Percentiles rank a stretch among this genome's conserved stretches.
Evolutionary conservation across 2,888 invertebrate species (phyloP).

Genomic region (Eilema depressum): DNA sequence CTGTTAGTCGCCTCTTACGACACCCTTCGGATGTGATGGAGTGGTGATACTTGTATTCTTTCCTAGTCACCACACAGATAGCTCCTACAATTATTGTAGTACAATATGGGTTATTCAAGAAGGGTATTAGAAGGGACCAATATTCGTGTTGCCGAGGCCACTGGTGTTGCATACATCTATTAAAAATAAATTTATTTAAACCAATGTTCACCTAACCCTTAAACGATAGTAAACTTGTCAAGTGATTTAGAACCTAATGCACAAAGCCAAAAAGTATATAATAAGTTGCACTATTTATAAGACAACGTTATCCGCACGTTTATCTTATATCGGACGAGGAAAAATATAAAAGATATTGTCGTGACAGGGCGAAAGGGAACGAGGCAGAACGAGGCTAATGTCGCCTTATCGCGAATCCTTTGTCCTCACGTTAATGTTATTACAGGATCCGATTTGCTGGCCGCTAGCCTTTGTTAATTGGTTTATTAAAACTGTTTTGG

Average conservation of each 20-base stretch:
- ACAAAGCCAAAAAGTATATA: not conserved
- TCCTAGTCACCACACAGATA: too few species aligned
- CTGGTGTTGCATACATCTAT: too few species aligned
- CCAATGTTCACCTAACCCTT: not conserved
- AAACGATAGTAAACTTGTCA: not conserved
- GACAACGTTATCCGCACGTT: constrained; percentile 20
- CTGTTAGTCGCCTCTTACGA: too few species aligned
- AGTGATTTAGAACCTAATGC: not conserved
- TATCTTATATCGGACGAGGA: constrained; percentile 36
- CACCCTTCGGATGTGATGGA: too few species aligned
- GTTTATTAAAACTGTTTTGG: constrained; percentile 46
- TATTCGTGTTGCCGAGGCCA: too few species aligned
- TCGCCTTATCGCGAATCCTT: constrained; percentile 41
- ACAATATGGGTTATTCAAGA: too few species aligned
- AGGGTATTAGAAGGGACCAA: too few species aligned
- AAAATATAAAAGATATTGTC: constrained; percentile 42
- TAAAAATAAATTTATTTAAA: not conserved
- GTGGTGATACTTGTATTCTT: too few species aligned
- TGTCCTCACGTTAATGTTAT: constrained; percentile 49
- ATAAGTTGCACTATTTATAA: not conserved
- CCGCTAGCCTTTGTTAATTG: constrained; percentile 45
- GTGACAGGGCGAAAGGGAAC: constrained; percentile 31
- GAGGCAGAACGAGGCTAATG: constrained; percentile 31
- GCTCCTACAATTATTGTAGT: too few species aligned
- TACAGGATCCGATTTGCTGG: constrained; percentile 42